These are phyloP conservation scores for Chelon labrosus DNA, from an alignment of 2,797 vertebrate genomes.

Conservation along the genomic window DNA sequence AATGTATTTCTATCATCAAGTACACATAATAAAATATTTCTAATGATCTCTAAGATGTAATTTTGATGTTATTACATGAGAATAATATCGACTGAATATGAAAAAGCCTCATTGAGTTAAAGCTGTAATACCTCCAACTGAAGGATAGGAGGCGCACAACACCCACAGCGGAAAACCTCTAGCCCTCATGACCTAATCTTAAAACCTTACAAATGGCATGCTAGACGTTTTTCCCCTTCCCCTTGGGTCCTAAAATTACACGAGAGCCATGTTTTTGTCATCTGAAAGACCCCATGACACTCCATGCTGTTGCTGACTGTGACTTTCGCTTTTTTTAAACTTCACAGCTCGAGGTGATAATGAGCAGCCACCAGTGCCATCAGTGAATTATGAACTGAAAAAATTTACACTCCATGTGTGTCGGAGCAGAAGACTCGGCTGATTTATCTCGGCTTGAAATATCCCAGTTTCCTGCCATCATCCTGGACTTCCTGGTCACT, in stretches of 20 bases:
- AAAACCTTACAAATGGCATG: background rate
- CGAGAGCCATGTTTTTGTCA: constrained; percentile 14
- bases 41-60: background rate
- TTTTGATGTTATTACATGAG: background rate
- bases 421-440: constrained; percentile 14
- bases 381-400: constrained; percentile 19
- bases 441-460: constrained; percentile 40
- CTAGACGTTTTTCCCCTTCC: background rate
- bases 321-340: constrained; percentile 13
- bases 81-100: background rate
- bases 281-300: constrained; percentile 25
- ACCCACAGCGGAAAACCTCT: background rate
- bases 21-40: background rate
- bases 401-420: constrained; percentile 19
- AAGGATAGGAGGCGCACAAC: constrained; percentile 37
- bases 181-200: no score
- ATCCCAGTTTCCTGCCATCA: constrained; percentile 21
- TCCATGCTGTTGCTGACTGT: constrained; percentile 18
- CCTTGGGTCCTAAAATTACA: constrained; percentile 18
- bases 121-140: constrained; percentile 15
- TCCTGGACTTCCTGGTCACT: constrained; percentile 15
- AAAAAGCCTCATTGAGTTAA: background rate
- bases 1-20: no score
- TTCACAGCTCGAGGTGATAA: constrained; percentile 59
- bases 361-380: constrained; percentile 31